These are phyloP conservation scores for Mionectes olivaceus DNA, from an alignment of 2,797 vertebrate species.

Conservation along the genomic window DNA sequence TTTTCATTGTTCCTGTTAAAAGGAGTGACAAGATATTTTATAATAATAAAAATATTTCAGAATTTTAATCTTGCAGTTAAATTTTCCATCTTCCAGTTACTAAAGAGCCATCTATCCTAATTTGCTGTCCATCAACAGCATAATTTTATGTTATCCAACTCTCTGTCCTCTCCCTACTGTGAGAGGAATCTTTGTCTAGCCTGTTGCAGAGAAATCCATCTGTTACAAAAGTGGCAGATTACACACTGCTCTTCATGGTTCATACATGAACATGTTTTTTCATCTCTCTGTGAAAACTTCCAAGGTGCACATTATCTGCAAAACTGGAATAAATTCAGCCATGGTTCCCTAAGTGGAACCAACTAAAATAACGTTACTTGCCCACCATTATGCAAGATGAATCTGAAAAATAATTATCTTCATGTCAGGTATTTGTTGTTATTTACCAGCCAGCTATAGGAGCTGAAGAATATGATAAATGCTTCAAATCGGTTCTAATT, in stretches of 20 bases:
- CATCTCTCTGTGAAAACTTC: neutral
- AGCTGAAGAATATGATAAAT: neutral
- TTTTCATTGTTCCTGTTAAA: neutral
- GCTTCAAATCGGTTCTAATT: neutral
- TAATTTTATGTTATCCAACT: neutral
- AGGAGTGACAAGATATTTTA: neutral
- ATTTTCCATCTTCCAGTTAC: neutral
- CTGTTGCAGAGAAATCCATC: neutral
- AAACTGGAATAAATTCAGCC: neutral
- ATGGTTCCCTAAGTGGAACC: neutral
- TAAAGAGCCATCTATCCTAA: neutral
- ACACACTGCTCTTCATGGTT: neutral
- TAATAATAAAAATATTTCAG: slow-evolving; percentile 1
- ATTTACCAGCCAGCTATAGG: neutral
- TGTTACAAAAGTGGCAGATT: neutral
- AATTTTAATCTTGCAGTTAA: neutral
- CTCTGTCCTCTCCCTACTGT: neutral
- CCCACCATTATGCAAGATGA: neutral
- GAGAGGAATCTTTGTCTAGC: slow-evolving; percentile 32
- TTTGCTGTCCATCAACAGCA: neutral
- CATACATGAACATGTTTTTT: neutral
- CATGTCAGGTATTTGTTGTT: neutral
- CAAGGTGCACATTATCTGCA: neutral
- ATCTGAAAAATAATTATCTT: neutral
- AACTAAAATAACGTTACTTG: neutral